These are phyloP conservation scores for Peromyscus aztecus DNA, from an alignment of 2,797 vertebrate species.

Conservation along the genomic window DNA sequence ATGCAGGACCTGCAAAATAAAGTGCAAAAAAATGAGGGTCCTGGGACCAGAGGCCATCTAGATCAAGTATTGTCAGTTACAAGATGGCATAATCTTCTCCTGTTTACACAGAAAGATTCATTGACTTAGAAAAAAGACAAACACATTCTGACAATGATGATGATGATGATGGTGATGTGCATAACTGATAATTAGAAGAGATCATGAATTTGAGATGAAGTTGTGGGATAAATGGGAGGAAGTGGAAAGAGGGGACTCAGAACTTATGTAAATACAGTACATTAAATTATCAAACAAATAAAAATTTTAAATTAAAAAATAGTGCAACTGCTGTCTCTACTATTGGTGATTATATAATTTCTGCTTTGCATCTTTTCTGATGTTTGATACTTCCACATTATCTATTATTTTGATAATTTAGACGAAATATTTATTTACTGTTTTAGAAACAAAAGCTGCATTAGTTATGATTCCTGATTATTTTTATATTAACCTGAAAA, in stretches of 20 bases:
- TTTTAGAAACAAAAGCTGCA: neutral
- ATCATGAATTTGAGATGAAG: neutral
- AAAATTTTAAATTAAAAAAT: neutral
- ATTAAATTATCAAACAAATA: neutral
- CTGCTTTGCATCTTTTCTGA: neutral
- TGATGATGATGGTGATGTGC: neutral
- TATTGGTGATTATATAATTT: neutral
- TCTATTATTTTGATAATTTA: neutral
- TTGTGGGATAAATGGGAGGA: neutral
- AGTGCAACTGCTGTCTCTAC: neutral
- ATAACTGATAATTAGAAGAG: neutral
- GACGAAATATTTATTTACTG: neutral
- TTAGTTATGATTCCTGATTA: neutral
- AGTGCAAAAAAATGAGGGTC: neutral
- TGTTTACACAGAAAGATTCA: neutral
- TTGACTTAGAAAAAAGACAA: neutral
- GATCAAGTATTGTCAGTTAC: neutral
- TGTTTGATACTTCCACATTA: neutral
- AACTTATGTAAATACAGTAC: neutral
- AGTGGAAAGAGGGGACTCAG: neutral
- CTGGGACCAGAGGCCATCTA: neutral
- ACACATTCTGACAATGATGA: neutral
- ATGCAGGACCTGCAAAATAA: neutral
- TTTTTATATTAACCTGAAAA: neutral
- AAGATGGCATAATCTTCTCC: neutral